Conservation (phyloP, 64 coral and sea anemone genomes). For the Montipora sp. region DNA sequence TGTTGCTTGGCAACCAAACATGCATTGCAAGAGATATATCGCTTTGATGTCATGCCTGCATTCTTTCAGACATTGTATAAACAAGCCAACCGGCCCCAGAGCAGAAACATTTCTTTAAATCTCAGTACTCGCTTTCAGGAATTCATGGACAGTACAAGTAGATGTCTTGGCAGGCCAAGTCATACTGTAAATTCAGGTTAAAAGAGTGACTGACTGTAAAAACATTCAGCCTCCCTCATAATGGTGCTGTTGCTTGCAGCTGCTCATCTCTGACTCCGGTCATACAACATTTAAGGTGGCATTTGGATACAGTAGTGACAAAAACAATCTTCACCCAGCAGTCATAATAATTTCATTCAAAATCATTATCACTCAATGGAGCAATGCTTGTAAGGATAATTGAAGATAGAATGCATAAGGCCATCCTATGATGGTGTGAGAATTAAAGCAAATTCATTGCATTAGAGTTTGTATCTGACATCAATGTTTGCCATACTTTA, state of each 20-base stretch:
- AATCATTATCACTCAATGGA: background rate
- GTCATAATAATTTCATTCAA: background rate
- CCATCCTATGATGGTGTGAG: background rate
- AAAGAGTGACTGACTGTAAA: background rate
- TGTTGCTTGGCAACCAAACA: conserved; percentile 37
- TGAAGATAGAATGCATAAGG: background rate
- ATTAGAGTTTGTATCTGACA: background rate
- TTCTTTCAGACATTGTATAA: background rate
- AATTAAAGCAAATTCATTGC: conserved; percentile 28
- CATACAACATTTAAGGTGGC: no score
- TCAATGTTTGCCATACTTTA: background rate
- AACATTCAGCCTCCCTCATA: background rate
- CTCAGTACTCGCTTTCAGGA: background rate
- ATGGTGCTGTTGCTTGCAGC: background rate
- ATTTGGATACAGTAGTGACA: background rate
- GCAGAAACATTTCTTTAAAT: background rate
- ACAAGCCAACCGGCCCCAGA: background rate
- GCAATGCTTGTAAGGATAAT: background rate
- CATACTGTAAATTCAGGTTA: background rate
- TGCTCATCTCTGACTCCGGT: no score
- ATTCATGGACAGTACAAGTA: background rate
- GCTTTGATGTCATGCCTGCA: background rate
- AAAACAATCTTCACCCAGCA: background rate
- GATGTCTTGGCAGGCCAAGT: conserved; percentile 45
- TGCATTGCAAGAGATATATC: background rate